Base-by-base conservation (phyloP, 2,797 vertebrate species). In the Eleutherodactylus coqui region DNA sequence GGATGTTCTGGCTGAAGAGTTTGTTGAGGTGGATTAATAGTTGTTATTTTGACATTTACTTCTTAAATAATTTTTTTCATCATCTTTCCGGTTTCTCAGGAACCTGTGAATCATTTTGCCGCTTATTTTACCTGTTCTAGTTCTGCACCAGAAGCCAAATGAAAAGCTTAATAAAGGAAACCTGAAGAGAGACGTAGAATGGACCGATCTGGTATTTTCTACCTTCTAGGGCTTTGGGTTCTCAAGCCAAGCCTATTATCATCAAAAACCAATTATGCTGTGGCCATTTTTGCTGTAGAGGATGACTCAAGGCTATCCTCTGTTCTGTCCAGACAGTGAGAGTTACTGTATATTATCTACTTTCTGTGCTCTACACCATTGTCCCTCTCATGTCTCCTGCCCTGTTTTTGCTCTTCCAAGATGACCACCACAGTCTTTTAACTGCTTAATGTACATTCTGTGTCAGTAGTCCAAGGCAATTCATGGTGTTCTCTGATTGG, bases 31-130 rank as follows among this genome's bases (percentile, higher is more conserved):
- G 70, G 36, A 45, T 73, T 73, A 73, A 45, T 45, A 73, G 24
- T 73, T 73, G 41, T 73, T 73, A 73, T 73, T 73, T 45, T 73
- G 70, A 73, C 70, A 73, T 73, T 73, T 73, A 45, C 70, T 73
- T 73, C 70, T 27, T n/a, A 41, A 73, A 45, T 45, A 43, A 45
- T 73, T 73, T 45, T 41, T 45, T 45, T 45, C 70, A 41, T 73
- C 70, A 27, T 73, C n/a, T 16, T 45, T 45, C 38, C 41, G 1
- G 70, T 27, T 73, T 43, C 41, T 45, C 36, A 5, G 69, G 69
- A 24, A 72, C 14, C 7, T 5, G 38, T 7, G 41, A 73, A n/a
- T 43, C 38, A 43, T 45, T 70, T 41, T 41, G 21, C 21, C 4
- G 10, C n/a, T 1, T 5, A 24, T 10, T 41, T n/a, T 70, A 4